phyloP scores from a whole-genome alignment of 2,113 vertebrate genomes.

The Polyodon spathula region DNA sequence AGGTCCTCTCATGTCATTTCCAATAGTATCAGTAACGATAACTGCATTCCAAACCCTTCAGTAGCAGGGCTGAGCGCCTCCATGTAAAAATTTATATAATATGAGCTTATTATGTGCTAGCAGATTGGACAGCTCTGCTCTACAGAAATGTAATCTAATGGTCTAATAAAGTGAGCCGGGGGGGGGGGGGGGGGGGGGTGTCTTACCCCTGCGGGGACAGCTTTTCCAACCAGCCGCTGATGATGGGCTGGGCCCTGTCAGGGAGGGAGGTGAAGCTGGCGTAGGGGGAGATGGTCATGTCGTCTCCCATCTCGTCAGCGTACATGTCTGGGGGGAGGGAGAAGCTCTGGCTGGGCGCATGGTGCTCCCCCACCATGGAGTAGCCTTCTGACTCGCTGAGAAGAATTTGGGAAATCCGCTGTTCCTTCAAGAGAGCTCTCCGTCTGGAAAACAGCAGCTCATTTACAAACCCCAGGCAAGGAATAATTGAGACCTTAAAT shows the following conservation, averaged over 20 bases:
- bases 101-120: no score
- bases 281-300: constrained; percentile 87
- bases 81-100: no score
- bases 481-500: no score
- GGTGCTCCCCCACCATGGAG: constrained; percentile 65
- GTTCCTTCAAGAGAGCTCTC: constrained; percentile 32
- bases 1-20: no score
- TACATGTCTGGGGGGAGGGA: constrained; percentile 52
- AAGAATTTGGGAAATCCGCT: constrained; percentile 37
- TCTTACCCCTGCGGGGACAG: constrained; percentile 90
- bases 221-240: constrained; percentile 90
- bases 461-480: background rate
- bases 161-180: no score
- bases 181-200: background rate
- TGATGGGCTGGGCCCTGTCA: constrained; percentile 63
- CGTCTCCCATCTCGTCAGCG: constrained; percentile 60
- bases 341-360: constrained; percentile 22
- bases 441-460: constrained; percentile 22
- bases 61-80: no score
- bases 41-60: no score
- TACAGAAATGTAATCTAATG: no score
- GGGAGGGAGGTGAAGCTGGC: constrained; percentile 80
- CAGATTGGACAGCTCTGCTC: no score
- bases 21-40: no score
- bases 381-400: constrained; percentile 62